Conservation (phyloP, 2,797 vertebrate species). For the Peromyscus eremicus region DNA sequence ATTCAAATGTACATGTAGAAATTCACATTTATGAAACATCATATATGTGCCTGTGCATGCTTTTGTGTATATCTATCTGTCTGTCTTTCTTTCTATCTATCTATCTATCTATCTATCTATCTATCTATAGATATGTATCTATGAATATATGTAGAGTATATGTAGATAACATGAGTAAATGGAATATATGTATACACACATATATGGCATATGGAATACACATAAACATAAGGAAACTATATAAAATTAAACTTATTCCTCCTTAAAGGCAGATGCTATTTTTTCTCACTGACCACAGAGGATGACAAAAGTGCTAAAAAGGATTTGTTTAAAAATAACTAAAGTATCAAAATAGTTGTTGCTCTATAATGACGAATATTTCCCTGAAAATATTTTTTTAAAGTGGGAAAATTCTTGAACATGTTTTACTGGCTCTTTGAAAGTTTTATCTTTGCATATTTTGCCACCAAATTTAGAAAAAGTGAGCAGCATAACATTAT, state of each 20-base stretch:
- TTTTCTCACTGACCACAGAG: constrained; percentile 1
- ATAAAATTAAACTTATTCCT: constrained; percentile 7
- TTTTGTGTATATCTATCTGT: neutral
- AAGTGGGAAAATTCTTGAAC: constrained; percentile 68
- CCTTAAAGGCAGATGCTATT: neutral
- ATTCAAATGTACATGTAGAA: neutral
- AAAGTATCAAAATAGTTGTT: constrained; percentile 62
- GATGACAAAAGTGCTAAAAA: neutral
- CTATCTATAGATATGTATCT: neutral
- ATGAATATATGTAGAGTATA: neutral
- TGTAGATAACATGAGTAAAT: neutral
- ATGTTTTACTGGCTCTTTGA: constrained; percentile 70
- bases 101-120: neutral
- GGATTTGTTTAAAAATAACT: constrained; percentile 60
- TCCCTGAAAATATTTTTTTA: constrained; percentile 75
- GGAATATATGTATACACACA: neutral
- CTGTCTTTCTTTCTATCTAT: too few relatives aligned
- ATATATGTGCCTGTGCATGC: neutral
- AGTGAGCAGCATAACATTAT: constrained; percentile 84
- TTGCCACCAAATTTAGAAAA: constrained; percentile 83
- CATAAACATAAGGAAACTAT: neutral
- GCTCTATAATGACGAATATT: constrained; percentile 66
- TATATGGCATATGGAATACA: neutral
- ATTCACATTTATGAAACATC: neutral
- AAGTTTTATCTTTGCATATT: constrained; percentile 81